These are phyloP conservation scores for Magallana gigas DNA, from an alignment of 1,140 invertebrate species.

Conservation along the genomic window DNA sequence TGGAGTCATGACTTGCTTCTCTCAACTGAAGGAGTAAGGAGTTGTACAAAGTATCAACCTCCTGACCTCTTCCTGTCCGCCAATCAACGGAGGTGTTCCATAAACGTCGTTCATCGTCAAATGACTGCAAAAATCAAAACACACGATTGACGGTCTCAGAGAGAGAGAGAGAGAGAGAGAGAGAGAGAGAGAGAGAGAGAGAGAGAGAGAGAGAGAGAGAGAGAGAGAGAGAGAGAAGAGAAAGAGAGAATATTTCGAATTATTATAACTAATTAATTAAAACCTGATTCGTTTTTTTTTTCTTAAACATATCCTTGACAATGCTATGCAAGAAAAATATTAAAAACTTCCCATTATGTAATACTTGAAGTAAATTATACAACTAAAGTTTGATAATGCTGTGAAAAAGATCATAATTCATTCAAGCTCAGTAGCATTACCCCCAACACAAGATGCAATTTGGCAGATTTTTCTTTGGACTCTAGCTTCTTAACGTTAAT, in stretches of 20 bases:
- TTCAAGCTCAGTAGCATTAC: not conserved
- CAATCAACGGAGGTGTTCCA: constrained; percentile 60
- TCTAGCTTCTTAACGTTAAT: not conserved
- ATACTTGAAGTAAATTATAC: no score
- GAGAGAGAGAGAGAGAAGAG: no score
- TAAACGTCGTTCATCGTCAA: constrained; percentile 62
- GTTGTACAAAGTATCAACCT: constrained; percentile 85
- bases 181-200: no score
- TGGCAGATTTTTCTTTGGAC: not conserved
- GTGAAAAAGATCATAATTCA: not conserved
- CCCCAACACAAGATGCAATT: not conserved
- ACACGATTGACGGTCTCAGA: no score
- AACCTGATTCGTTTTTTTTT: no score
- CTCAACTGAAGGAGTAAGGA: constrained; percentile 89
- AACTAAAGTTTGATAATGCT: not conserved
- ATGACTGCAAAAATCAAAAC: constrained; percentile 56
- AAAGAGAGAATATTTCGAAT: no score
- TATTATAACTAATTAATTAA: no score
- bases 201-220: no score
- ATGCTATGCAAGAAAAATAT: no score
- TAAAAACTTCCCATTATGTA: no score
- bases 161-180: no score
- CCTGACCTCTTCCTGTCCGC: constrained; percentile 47
- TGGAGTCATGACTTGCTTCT: constrained; percentile 89
- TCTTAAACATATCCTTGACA: no score